Base-by-base conservation (phyloP, 2,888 invertebrate species). In the Himalopsyche tibetana region DNA sequence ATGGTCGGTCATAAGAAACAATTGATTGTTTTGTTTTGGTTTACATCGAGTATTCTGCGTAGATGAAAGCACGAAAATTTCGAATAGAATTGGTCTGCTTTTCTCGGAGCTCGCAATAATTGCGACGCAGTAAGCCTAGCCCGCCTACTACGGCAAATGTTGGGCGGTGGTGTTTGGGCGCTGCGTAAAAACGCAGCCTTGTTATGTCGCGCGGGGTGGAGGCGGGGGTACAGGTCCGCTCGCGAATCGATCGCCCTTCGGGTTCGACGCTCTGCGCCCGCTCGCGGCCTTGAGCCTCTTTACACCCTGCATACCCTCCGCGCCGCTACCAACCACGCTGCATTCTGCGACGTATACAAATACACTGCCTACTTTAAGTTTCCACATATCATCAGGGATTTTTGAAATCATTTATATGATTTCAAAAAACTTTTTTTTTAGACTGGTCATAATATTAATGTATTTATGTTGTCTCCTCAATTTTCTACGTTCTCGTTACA, bases 161-260 rank as follows among this genome's bases (percentile, higher is more conserved):
- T 56, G 84, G 84, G 84, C 84, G 36, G 79, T 42, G 36, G 55
- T 45, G 79, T 83, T 36, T 80, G 81, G 74, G 84, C 85, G 84
- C 82, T 80, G 85, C 87, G 87, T 87, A 87, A 85, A 85, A 85
- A 83, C 84, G 86, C 86, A 86, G 80, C 82, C 80, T 82, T 86
- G 86, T 84, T 84, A 55, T 51, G 79, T 51, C 79, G 84, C 42
- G 80, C 51, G 56, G 86, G 86, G 83, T 15, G 83, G 83, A 38
- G 84, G 84, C 84, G 84, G 83, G 85, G 80, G 63, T 63, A 81
- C 83, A 82, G 87, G 87, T 56, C 85, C 45, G 63, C 40, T 55
- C 84, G 51, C 82, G 55, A n/a, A 85, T 85, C 85, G 85, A 85
- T 85, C 85, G 45, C 63, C 81, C 82, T 63, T 63, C 83, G 83